Evolutionary conservation across 2,113 vertebrate species (phyloP).

Genomic region (Struthio camelus): DNA sequence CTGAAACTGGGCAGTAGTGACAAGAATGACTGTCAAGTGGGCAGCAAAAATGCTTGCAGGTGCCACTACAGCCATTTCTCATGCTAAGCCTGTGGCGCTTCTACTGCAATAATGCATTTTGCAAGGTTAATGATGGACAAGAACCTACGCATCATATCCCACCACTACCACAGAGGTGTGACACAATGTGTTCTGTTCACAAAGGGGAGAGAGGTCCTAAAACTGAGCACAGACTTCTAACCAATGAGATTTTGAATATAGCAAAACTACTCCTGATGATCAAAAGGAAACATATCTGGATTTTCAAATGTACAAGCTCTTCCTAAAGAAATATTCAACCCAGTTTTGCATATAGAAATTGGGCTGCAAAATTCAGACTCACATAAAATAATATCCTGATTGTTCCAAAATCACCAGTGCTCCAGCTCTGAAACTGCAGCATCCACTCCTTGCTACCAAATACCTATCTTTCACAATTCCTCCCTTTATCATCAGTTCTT

Average conservation of each 20-base stretch:
- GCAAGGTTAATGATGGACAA: rapidly evolving
- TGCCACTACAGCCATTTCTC: neutral
- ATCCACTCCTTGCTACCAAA: neutral
- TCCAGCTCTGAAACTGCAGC: neutral
- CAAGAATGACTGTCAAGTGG: neutral
- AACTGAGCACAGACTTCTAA: neutral
- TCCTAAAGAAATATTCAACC: neutral
- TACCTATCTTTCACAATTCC: neutral
- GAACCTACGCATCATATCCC: neutral
- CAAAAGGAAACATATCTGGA: neutral
- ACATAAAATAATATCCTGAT: neutral
- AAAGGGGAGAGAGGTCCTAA: neutral
- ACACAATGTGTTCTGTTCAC: neutral
- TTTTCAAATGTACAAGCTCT: neutral
- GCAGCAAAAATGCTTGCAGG: neutral
- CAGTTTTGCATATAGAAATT: neutral
- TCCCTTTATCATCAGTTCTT: neutral
- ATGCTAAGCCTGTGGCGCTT: neutral
- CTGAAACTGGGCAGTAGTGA: neutral
- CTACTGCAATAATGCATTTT: neutral
- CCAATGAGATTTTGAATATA: neutral
- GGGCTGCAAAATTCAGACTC: neutral
- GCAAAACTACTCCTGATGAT: neutral
- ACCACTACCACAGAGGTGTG: neutral
- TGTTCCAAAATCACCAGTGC: neutral